Evolutionary conservation across 2,113 vertebrate species (phyloP), one percentile per base, ranked within the genome.

Genomic region (Turnix velox): DNA sequence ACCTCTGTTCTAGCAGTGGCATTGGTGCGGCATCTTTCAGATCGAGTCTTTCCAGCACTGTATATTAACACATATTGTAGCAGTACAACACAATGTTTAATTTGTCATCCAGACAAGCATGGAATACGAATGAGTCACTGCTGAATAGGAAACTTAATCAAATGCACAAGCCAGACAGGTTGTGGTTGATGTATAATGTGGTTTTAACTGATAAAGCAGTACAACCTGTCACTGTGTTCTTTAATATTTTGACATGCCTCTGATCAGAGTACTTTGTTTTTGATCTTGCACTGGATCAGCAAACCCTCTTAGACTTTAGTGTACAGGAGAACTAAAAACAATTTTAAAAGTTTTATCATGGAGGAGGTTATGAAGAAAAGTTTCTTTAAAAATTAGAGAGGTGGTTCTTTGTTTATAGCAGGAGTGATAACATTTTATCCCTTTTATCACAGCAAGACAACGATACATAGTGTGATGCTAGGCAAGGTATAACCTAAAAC

Each of bases 251-350:
- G 90, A 95, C 92, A 95, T 93, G 95, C 97, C 93, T 97, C 90
- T 96, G 97, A 97, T 91, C 96, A 97, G 94, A 94, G 92, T 94
- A 96, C 87, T 94, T 95, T 92, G 96, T 96, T 97, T 98, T 98
- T 98, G 97, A 98, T 98, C 98, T 98, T 98, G 97, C 97, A 98
- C 97, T 98, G 98, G 97, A 96, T 97, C 97, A 97, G 96, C 96
- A 96, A 96, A 89, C 92, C 72, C 46, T 90, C 72, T 83, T 96
- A 89, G 93, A 66, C 69, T 90, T 84, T 45, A 80, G 42, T 78
- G 67, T 85, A 71, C 85, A 84, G 51, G 45, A 91, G 77, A 90
- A 91, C n/a, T 76, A 45, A 62, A 87, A 61, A 54, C 8, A 49
- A 2, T 87, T 87, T 48, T 84, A 40, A 77, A 91, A 63, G 23